Conservation (phyloP, 1,140 invertebrate genomes). For the Chelonus insularis region DNA sequence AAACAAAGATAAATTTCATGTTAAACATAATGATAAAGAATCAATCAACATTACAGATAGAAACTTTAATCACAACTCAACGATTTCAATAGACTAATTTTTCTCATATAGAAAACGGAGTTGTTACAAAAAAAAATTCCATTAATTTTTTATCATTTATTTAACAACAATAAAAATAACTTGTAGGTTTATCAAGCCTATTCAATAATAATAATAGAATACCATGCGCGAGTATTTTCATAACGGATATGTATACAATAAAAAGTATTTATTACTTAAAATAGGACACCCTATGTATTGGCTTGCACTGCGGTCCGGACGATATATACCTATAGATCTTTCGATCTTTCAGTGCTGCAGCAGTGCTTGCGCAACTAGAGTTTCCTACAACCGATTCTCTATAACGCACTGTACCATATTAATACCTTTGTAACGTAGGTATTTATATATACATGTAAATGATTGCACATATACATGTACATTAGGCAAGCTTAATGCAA, state of each 20-base stretch:
- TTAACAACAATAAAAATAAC: too few relatives aligned
- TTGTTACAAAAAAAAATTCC: too few relatives aligned
- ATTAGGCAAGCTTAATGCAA: background rate
- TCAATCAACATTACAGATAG: too few relatives aligned
- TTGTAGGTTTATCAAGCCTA: too few relatives aligned
- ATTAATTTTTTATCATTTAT: too few relatives aligned
- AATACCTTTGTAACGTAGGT: constrained; percentile 29
- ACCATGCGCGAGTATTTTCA: background rate
- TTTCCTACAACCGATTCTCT: constrained; percentile 36
- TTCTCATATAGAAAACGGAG: too few relatives aligned
- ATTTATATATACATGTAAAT: constrained; percentile 1
- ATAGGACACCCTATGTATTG: constrained; percentile 1
- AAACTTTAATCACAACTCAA: too few relatives aligned
- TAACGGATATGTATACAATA: background rate
- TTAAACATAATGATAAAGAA: too few relatives aligned
- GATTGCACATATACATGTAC: background rate
- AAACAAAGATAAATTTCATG: too few relatives aligned
- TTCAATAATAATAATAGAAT: too few relatives aligned
- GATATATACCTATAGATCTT: background rate
- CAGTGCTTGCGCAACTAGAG: constrained; percentile 6
- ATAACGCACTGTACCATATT: constrained; percentile 41
- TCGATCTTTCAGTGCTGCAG: background rate
- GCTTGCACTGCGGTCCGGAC: background rate
- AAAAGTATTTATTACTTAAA: constrained; percentile 1
- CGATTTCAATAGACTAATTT: too few relatives aligned